phyloP scores from a whole-genome alignment of 2,797 vertebrate genomes.

The Erpetoichthys calabaricus region DNA sequence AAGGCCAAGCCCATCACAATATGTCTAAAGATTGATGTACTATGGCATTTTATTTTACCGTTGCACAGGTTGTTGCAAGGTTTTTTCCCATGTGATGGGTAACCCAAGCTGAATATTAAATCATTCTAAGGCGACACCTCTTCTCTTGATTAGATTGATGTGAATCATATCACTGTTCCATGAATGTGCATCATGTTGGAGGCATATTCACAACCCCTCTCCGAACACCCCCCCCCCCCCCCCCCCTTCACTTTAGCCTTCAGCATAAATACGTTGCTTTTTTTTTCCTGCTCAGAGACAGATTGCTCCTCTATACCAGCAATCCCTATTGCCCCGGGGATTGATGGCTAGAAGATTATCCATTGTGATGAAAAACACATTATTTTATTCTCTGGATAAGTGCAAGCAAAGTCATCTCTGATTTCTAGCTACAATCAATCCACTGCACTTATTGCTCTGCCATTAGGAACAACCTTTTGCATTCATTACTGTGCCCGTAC shows the following conservation, averaged over 20 bases:
- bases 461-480: conserved; percentile 14
- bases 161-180: conserved; percentile 2
- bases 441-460: conserved; percentile 17
- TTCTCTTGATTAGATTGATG: conserved; percentile 7
- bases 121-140: background rate
- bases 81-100: background rate
- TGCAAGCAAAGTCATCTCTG: conserved; percentile 25
- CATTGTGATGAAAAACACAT: conserved; percentile 28
- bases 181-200: too few relatives aligned
- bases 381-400: conserved; percentile 26
- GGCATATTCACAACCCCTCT: too few relatives aligned
- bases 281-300: conserved; percentile 9
- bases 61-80: background rate
- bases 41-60: background rate
- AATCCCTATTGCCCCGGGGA: conserved; percentile 11
- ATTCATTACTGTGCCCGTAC: conserved; percentile 18
- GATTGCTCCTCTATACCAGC: conserved; percentile 10
- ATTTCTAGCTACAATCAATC: conserved; percentile 28
- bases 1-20: background rate
- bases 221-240: background rate
- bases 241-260: background rate
- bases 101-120: conserved; percentile 10
- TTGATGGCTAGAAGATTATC: conserved; percentile 24
- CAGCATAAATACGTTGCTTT: background rate
- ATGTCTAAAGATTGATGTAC: background rate